Conservation (phyloP, 2,797 vertebrate genomes). For the Diglossa cyanea region DNA sequence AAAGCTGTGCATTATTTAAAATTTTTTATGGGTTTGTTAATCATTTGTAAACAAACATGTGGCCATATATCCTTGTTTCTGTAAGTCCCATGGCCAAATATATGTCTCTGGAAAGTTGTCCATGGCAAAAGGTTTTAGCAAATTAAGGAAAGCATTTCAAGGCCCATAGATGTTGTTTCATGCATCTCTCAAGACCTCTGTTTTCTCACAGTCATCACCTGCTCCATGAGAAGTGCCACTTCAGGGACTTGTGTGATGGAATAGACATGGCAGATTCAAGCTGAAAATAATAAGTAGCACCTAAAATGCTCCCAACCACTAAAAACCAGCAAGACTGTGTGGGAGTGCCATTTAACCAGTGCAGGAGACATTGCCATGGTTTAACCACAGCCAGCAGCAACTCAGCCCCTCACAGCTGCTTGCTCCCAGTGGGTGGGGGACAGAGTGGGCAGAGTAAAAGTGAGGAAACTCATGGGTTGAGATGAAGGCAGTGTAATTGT, state of each 20-base stretch:
- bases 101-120: background rate
- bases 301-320: background rate
- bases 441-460: background rate
- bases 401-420: rapidly evolving
- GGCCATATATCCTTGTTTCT: background rate
- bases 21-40: background rate
- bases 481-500: background rate
- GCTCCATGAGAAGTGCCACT: background rate
- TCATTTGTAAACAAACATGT: background rate
- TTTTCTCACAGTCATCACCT: background rate
- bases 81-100: background rate
- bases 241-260: background rate
- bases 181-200: background rate
- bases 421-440: background rate
- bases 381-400: background rate
- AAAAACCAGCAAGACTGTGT: background rate
- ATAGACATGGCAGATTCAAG: rapidly evolving
- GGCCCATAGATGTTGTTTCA: background rate
- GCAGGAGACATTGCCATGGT: background rate
- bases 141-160: background rate
- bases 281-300: background rate
- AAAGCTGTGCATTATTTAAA: background rate
- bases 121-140: background rate
- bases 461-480: background rate
- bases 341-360: background rate